phyloP scores from a whole-genome alignment of 2,888 invertebrate species.

The Heliconius erato region DNA sequence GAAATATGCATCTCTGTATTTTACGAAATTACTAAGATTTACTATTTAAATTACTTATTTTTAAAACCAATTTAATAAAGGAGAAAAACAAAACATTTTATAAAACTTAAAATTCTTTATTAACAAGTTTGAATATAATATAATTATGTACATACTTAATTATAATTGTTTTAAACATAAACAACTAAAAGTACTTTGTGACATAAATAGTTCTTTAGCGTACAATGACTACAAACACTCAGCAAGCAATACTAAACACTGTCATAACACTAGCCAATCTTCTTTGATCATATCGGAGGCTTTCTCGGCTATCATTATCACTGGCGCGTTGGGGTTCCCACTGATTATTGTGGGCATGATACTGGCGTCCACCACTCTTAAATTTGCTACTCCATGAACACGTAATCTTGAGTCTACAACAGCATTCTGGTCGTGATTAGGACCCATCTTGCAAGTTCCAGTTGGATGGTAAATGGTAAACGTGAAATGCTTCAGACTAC shows the following conservation, averaged over 20 bases:
- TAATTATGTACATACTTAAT: constrained; percentile 61
- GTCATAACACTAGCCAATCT: constrained; percentile 89
- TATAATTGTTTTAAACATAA: constrained; percentile 60
- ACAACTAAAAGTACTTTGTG: constrained; percentile 63
- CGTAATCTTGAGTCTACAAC: constrained; percentile 92
- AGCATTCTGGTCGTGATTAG: constrained; percentile 89
- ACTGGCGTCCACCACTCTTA: constrained; percentile 93
- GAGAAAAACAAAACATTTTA: background rate
- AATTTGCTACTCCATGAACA: constrained; percentile 91
- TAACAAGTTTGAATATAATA: constrained; percentile 47
- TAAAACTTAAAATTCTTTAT: constrained; percentile 36
- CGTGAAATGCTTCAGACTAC: constrained; percentile 91
- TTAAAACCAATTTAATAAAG: background rate
- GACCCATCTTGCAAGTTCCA: constrained; percentile 95
- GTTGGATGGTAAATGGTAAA: constrained; percentile 95
- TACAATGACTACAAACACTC: constrained; percentile 55
- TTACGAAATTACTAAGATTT: background rate
- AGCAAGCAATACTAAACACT: constrained; percentile 58
- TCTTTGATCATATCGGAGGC: constrained; percentile 95
- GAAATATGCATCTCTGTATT: background rate
- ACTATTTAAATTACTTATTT: background rate
- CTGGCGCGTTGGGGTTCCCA: constrained; percentile 95
- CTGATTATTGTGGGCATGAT: constrained; percentile 96
- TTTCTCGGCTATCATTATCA: constrained; percentile 96
- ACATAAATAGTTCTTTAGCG: constrained; percentile 59